These are phyloP conservation scores for Dascillus cervinus DNA, from an alignment of 2,888 invertebrate genomes.

Conservation along the genomic window DNA sequence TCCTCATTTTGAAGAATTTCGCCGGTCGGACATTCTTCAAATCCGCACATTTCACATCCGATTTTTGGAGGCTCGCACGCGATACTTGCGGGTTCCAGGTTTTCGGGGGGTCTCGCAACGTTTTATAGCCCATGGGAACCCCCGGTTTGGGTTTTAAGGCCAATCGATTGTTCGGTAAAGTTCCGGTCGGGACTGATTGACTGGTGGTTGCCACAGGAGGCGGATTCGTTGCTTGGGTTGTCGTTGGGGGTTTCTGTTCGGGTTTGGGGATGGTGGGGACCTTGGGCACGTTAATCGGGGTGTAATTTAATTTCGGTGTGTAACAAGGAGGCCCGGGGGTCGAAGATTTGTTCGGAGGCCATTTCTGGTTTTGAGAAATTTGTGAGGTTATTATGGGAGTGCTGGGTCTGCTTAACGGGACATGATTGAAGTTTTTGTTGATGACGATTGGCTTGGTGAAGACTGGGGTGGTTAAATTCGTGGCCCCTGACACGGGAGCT, in stretches of 20 bases:
- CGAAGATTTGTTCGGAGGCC: slow-evolving; percentile 12
- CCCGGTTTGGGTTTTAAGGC: slow-evolving; percentile 30
- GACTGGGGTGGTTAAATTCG: not conserved
- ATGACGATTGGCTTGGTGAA: slow-evolving; percentile 10
- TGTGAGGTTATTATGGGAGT: slow-evolving; percentile 5
- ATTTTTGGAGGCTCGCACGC: slow-evolving; percentile 39
- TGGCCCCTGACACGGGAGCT: not conserved
- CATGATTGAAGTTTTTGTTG: slow-evolving; percentile 11
- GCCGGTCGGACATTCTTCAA: slow-evolving; percentile 41
- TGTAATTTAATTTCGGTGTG: slow-evolving; percentile 31
- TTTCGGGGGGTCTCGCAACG: slow-evolving; percentile 51
- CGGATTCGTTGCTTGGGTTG: not conserved
- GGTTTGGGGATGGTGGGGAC: slow-evolving; percentile 17
- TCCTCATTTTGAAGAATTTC: slow-evolving; percentile 51
- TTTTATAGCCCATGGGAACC: slow-evolving; percentile 48
- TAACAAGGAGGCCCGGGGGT: slow-evolving; percentile 29
- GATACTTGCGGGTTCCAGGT: slow-evolving; percentile 55
- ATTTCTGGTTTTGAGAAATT: slow-evolving; percentile 15
- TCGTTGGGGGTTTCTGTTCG: slow-evolving; percentile 8
- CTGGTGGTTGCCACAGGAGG: slow-evolving; percentile 1
- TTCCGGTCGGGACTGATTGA: slow-evolving; percentile 7
- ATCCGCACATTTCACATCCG: slow-evolving; percentile 25
- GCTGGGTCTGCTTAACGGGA: slow-evolving; percentile 3
- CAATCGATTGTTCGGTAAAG: slow-evolving; percentile 16
- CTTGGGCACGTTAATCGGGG: slow-evolving; percentile 32